Percentiles rank a stretch among this genome's conserved stretches.
Evolutionary conservation across 2,113 vertebrate species (phyloP).

Genomic region (Microtus richardsoni): DNA sequence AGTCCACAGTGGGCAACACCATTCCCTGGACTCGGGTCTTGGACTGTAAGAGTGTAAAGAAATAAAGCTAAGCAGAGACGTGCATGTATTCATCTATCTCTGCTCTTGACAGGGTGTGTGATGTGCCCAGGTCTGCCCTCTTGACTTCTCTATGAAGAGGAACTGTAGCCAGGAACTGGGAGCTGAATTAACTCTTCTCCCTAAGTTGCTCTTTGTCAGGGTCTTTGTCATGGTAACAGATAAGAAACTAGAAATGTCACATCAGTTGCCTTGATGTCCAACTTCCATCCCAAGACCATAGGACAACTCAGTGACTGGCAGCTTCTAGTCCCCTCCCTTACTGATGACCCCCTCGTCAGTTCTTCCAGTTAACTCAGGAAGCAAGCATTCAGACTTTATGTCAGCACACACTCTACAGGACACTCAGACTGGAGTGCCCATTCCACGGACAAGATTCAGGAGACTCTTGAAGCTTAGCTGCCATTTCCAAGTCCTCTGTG

Average conservation of each 20-base stretch:
- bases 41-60: not conserved
- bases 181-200: not conserved
- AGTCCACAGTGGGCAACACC: not conserved
- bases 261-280: not conserved
- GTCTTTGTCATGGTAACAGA: not conserved
- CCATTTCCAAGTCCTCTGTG: not conserved
- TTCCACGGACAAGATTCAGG: not conserved
- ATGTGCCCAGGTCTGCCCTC: not conserved
- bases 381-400: not conserved
- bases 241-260: not conserved
- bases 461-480: not conserved
- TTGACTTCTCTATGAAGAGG: not conserved
- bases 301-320: not conserved
- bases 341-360: fast-evolving
- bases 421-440: not conserved
- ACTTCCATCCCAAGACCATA: not conserved
- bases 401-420: no score
- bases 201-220: not conserved
- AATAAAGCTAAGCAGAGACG: not conserved
- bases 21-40: not conserved
- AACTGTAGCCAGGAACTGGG: not conserved
- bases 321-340: not conserved
- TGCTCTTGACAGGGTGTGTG: not conserved
- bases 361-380: not conserved
- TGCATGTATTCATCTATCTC: not conserved